phyloP scores from a whole-genome alignment of 2,888 invertebrate species.

The Yponomeuta plumbellus region DNA sequence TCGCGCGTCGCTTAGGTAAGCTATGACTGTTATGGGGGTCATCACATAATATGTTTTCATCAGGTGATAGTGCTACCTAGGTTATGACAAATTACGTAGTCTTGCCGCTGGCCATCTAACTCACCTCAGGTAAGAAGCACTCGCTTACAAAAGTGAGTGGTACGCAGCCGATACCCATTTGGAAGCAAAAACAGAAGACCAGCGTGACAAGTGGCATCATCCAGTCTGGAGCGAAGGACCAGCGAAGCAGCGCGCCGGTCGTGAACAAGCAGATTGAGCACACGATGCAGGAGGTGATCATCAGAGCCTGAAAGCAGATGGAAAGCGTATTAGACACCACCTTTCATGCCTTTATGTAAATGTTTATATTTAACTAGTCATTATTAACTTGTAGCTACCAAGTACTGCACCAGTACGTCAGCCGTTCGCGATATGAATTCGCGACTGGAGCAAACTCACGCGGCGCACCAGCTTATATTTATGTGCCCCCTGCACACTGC shows the following conservation, averaged over 20 bases:
- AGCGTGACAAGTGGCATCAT: constrained; percentile 39
- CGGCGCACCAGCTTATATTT: no score
- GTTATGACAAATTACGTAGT: not conserved
- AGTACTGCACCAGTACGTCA: no score
- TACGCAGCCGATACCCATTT: constrained; percentile 43
- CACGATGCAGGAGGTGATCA: constrained; percentile 31
- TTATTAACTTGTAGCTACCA: no score
- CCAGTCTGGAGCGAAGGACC: constrained; percentile 41
- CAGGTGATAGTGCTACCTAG: not conserved
- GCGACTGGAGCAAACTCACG: no score
- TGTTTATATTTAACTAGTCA: no score
- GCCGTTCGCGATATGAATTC: no score
- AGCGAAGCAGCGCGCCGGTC: constrained; percentile 34
- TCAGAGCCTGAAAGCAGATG: constrained; percentile 31
- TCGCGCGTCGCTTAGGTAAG: not conserved
- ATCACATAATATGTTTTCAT: not conserved
- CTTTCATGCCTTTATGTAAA: no score
- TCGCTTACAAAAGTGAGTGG: constrained; percentile 36
- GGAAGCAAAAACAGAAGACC: constrained; percentile 38
- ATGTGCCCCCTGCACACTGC: no score
- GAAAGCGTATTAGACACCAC: not conserved
- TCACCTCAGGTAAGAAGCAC: constrained; percentile 36
- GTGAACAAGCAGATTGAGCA: constrained; percentile 30
- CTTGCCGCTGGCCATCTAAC: not conserved
- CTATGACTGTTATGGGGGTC: not conserved